phyloP scores from a whole-genome alignment of 2,797 vertebrate species.

The Pangasius mekongensis region DNA sequence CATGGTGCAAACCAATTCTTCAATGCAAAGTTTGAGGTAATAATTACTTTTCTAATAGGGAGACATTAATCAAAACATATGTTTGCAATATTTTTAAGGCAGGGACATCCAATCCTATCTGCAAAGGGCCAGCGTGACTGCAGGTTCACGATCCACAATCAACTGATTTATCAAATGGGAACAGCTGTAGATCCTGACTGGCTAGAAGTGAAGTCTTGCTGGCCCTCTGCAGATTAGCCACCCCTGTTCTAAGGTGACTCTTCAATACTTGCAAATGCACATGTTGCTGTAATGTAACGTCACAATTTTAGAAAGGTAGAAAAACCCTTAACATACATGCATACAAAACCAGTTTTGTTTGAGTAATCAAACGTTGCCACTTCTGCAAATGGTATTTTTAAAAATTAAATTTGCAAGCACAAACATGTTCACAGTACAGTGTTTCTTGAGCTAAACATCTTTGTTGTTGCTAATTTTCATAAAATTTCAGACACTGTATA shows the following conservation, averaged over 20 bases:
- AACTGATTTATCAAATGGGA: not conserved
- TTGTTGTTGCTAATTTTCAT: not conserved
- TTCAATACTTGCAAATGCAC: constrained; percentile 3
- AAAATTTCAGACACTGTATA: constrained; percentile 10
- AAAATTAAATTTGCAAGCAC: constrained; percentile 25
- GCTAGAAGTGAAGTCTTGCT: not conserved
- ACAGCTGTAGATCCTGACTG: not conserved
- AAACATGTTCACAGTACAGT: constrained; percentile 55
- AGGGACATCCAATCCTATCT: not conserved
- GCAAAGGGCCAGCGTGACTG: not conserved
- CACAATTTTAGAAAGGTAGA: constrained; percentile 63
- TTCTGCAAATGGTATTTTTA: constrained; percentile 3
- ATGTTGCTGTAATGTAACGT: constrained; percentile 57
- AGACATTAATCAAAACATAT: not conserved
- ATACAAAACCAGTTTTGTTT: constrained; percentile 64
- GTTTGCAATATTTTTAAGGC: not conserved
- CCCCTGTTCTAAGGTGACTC: not conserved
- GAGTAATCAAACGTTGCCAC: constrained; percentile 35
- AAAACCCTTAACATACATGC: constrained; percentile 60
- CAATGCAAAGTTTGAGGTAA: not conserved
- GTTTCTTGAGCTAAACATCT: constrained; percentile 35
- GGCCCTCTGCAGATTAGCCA: no score
- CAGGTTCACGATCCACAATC: not conserved
- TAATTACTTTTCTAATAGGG: not conserved
- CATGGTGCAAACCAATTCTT: not conserved